phyloP scores from a whole-genome alignment of 2,113 vertebrate species.

The Hippocampus abdominalis region DNA sequence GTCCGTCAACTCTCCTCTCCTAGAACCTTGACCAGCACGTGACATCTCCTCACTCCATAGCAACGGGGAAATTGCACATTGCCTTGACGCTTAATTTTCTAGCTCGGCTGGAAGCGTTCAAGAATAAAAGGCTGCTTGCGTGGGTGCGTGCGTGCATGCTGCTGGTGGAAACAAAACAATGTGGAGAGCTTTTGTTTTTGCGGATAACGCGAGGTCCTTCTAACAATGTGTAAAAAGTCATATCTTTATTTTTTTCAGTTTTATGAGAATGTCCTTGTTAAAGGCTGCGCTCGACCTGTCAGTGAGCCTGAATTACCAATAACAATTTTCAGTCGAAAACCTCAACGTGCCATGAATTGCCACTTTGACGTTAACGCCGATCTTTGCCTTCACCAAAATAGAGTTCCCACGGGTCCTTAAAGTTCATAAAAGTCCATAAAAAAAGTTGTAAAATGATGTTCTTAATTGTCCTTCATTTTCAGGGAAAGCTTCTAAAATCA shows the following conservation, averaged over 20 bases:
- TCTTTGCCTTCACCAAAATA: too few species aligned
- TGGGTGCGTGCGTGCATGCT: not conserved
- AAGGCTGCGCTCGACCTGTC: not conserved
- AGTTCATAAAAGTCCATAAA: too few species aligned
- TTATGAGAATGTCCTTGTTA: not conserved
- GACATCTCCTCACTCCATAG: conserved; percentile 71
- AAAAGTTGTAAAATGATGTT: too few species aligned
- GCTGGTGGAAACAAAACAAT: not conserved
- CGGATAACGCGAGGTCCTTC: not conserved
- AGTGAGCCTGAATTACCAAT: not conserved
- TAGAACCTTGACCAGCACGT: conserved; percentile 29
- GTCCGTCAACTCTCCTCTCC: conserved; percentile 39
- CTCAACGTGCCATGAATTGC: too few species aligned
- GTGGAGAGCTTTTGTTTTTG: not conserved
- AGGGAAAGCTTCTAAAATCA: too few species aligned
- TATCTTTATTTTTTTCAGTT: not conserved
- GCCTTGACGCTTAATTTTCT: conserved; percentile 35
- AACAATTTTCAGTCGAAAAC: too few species aligned
- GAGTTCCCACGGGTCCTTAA: too few species aligned
- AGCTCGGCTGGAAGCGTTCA: not conserved
- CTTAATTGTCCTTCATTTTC: too few species aligned
- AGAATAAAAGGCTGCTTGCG: not conserved
- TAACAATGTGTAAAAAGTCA: not conserved
- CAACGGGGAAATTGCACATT: conserved; percentile 58
- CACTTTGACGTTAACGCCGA: too few species aligned